Conservation (phyloP, 2,797 vertebrate genomes). For the Fundulus diaphanus region DNA sequence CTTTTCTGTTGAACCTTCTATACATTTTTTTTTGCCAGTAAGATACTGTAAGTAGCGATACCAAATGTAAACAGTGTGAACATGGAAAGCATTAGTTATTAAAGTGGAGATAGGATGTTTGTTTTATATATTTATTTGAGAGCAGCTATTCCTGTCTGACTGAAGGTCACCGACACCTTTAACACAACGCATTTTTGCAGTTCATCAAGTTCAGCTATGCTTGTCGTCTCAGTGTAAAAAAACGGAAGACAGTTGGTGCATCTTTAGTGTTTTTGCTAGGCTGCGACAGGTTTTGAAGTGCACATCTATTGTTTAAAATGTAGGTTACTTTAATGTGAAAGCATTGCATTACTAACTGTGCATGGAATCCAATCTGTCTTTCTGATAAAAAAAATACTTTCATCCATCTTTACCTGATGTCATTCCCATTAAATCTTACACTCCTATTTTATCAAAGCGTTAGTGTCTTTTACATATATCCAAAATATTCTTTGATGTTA, state of each 20-base stretch:
- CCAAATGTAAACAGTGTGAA: neutral
- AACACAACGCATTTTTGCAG: neutral
- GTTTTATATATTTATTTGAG: neutral
- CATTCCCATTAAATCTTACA: too few relatives aligned
- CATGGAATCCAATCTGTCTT: neutral
- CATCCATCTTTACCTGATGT: neutral
- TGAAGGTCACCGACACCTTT: neutral
- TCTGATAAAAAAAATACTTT: neutral
- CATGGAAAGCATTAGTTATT: neutral
- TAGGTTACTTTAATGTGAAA: too few relatives aligned
- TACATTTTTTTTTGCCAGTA: neutral
- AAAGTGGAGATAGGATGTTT: neutral
- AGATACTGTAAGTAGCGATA: neutral
- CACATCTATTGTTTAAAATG: neutral
- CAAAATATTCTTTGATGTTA: neutral
- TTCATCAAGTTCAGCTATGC: neutral
- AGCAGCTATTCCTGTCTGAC: neutral
- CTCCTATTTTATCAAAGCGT: neutral
- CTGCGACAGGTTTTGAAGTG: neutral
- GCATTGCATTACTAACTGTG: neutral
- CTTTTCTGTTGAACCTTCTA: neutral
- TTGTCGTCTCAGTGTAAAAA: neutral
- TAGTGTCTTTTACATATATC: neutral
- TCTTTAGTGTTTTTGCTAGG: neutral
- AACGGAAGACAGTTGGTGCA: neutral